Base-by-base conservation (phyloP, 2,113 vertebrate species). In the Notarius quadriscutis region DNA sequence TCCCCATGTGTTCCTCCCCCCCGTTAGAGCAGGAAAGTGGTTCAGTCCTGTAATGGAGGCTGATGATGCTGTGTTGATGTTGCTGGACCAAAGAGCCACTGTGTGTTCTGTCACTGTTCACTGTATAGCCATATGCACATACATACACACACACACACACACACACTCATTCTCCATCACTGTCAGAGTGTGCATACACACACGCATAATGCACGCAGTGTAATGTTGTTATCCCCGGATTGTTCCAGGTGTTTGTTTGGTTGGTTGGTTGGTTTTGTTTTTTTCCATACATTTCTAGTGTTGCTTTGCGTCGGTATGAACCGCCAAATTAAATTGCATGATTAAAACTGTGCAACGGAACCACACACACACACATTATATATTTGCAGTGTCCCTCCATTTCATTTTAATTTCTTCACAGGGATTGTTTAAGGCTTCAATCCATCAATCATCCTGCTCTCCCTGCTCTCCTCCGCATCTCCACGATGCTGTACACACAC, bases 21-120 rank as follows among this genome's bases (percentile, higher is more conserved):
- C 88, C 87, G 69, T 77, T 85, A 72, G 27, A 74, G 71, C 27
- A 34, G 71, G 51, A 89, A 58, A 81, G 78, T 90, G 86, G 86
- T 88, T 85, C 18, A 69, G 89, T 91, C 90, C 88, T 69, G 87
- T 80, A 81, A 89, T 79, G 86, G 84, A 89, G 58, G 81, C 87
- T 82, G 86, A 82, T 87, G 86, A 88, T 89, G 84, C 77, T 67
- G 55, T 87, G 89, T 71, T 83, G 87, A 87, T 89, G 78, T 81
- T 87, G 60, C 81, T 89, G 85, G 58, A 88, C 87, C 84, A 75
- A 6, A 86, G 87, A 88, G 87, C 14, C 58, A n/a, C 81, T 10
- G 84, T 67, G 65, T 86, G 85, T 30, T 85, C 79, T 67, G 75
- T 85, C 89, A 86, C 88, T 20, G 81, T 51, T 87, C 87, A 86